phyloP scores from a whole-genome alignment of 2,113 vertebrate genomes.

The Myiozetetes cayanensis region DNA sequence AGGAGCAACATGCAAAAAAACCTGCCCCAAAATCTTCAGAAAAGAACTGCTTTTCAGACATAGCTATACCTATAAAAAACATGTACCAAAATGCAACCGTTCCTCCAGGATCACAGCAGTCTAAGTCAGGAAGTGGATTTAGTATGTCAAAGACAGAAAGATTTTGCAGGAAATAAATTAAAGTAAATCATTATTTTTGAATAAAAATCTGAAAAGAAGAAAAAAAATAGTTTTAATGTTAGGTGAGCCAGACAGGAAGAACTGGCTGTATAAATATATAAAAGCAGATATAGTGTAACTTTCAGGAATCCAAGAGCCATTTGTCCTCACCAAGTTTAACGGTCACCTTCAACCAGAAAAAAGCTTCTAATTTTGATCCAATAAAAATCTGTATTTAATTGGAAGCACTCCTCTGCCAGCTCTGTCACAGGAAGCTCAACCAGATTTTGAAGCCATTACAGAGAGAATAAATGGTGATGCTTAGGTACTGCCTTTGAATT shows the following conservation, averaged over 20 bases:
- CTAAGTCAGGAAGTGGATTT: not conserved
- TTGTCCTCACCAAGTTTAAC: constrained; percentile 23
- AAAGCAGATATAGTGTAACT: not conserved
- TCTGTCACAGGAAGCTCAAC: not conserved
- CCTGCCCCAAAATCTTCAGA: not conserved
- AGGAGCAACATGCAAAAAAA: not conserved
- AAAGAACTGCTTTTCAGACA: not conserved
- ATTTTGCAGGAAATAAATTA: constrained; percentile 6
- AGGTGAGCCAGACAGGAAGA: constrained; percentile 1
- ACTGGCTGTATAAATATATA: not conserved
- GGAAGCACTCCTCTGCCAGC: constrained; percentile 20
- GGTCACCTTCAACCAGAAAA: constrained; percentile 5
- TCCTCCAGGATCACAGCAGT: not conserved
- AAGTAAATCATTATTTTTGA: not conserved
- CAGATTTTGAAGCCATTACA: constrained; percentile 16
- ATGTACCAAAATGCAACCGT: not conserved
- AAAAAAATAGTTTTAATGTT: not conserved
- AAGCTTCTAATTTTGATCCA: constrained; percentile 5
- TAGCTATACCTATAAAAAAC: not conserved
- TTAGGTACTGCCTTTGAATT: constrained; percentile 44
- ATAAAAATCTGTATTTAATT: constrained; percentile 29
- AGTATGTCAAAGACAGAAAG: not conserved
- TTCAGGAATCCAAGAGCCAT: not conserved
- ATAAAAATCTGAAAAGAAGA: not conserved
- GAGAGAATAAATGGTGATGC: not conserved